A percentile compares a stretch with the other conserved stretches of the same genome.
Evolutionary conservation across 1,140 invertebrate species (phyloP).

Genomic region (Vanessa atalanta): DNA sequence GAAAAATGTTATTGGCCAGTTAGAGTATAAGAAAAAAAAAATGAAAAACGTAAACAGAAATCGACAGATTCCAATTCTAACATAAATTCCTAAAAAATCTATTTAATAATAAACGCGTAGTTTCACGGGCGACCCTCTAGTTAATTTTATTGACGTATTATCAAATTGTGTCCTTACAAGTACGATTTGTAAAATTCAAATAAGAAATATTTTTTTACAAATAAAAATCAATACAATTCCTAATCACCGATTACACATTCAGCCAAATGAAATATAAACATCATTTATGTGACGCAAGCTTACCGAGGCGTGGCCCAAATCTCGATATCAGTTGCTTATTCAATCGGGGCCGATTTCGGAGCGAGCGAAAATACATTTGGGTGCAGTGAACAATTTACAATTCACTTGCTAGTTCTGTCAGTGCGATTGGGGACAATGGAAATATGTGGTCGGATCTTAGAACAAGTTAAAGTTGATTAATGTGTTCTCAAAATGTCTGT

Average conservation of each 20-base stretch:
- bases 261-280: conserved; percentile 37
- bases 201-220: not conserved
- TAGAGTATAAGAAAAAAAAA: too few relatives aligned
- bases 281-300: conserved; percentile 18
- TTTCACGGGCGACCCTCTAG: too few relatives aligned
- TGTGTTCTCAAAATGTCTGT: conserved; percentile 28
- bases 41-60: too few relatives aligned
- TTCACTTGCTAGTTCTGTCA: conserved; percentile 47
- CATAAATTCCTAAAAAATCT: too few relatives aligned
- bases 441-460: conserved; percentile 42
- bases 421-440: conserved; percentile 41
- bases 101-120: too few relatives aligned
- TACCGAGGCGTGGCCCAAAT: conserved; percentile 42
- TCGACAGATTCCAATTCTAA: too few relatives aligned
- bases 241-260: conserved; percentile 16
- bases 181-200: too few relatives aligned
- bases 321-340: conserved; percentile 64
- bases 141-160: too few relatives aligned
- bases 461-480: conserved; percentile 41
- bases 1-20: too few relatives aligned
- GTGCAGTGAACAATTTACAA: conserved; percentile 58
- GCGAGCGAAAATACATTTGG: conserved; percentile 57
- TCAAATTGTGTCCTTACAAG: too few relatives aligned
- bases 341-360: conserved; percentile 55
- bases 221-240: not conserved